Evolutionary conservation across 2,113 vertebrate species (phyloP).

Genomic region (Aramus guarauna): DNA sequence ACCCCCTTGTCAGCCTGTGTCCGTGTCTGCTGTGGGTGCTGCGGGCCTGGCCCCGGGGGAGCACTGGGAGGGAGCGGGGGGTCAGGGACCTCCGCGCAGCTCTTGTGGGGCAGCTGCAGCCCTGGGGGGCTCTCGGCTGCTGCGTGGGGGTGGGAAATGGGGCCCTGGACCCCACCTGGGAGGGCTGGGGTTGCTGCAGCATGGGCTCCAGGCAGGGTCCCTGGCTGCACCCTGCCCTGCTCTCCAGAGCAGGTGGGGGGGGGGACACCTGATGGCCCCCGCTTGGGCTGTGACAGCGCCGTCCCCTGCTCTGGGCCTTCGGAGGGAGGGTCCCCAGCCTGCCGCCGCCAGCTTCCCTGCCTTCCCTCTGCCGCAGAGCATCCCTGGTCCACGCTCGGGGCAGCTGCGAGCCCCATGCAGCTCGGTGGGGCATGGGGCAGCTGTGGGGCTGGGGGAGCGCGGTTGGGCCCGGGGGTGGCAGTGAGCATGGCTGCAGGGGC

Average conservation of each 20-base stretch:
- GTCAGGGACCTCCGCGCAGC: rapidly evolving
- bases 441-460: not conserved
- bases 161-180: too few species aligned
- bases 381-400: not conserved
- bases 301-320: not conserved
- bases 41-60: rapidly evolving
- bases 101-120: not conserved
- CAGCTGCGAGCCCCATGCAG: not conserved
- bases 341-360: not conserved
- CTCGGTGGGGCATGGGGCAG: not conserved
- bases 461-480: not conserved
- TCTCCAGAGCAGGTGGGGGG: rapidly evolving
- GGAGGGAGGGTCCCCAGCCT: not conserved
- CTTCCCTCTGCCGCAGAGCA: not conserved
- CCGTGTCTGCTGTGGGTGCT: not conserved
- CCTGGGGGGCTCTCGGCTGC: not conserved
- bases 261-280: not conserved
- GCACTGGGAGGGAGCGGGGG: rapidly evolving
- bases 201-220: not conserved
- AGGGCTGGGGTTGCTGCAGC: not conserved
- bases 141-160: not conserved
- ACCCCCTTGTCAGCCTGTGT: not conserved
- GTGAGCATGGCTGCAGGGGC: not conserved
- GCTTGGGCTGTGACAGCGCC: rapidly evolving
- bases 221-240: not conserved